phyloP scores from a whole-genome alignment of 2,888 invertebrate species.

The Metopia argyrocephala region DNA sequence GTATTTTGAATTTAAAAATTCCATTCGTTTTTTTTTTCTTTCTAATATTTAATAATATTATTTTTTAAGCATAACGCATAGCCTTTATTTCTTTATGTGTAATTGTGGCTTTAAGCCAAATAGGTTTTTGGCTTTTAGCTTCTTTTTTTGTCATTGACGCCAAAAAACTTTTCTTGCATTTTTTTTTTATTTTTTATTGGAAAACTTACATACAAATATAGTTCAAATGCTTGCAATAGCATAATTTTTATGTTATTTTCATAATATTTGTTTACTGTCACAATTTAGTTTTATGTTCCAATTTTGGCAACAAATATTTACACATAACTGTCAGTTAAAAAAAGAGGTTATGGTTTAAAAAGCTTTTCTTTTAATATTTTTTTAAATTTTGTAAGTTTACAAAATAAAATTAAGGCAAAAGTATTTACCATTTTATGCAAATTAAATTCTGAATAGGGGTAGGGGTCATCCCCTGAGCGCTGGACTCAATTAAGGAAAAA shows the following conservation, averaged over 20 bases:
- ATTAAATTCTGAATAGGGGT: no score
- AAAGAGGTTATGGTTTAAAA: not conserved
- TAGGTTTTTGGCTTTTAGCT: constrained; percentile 56
- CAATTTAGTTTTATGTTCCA: constrained; percentile 53
- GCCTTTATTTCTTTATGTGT: not conserved
- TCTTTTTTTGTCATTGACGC: constrained; percentile 40
- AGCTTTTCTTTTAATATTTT: no score
- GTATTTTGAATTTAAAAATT: no score
- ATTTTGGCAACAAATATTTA: not conserved
- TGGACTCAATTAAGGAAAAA: no score
- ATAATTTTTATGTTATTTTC: constrained; percentile 50
- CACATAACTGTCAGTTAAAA: not conserved
- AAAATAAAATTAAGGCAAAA: no score
- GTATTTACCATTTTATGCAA: no score
- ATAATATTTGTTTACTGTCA: constrained; percentile 54
- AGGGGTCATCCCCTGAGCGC: no score
- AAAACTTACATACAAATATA: no score
- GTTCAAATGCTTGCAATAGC: not conserved
- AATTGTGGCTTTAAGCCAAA: constrained; percentile 54
- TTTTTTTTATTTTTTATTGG: not conserved
- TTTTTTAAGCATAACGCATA: not conserved
- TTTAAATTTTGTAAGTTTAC: not conserved
- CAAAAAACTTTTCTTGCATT: constrained; percentile 56
- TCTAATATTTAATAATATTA: not conserved
- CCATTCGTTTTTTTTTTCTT: not conserved